phyloP scores from a whole-genome alignment of 1,140 invertebrate species.

The Marisa cornuarietis region DNA sequence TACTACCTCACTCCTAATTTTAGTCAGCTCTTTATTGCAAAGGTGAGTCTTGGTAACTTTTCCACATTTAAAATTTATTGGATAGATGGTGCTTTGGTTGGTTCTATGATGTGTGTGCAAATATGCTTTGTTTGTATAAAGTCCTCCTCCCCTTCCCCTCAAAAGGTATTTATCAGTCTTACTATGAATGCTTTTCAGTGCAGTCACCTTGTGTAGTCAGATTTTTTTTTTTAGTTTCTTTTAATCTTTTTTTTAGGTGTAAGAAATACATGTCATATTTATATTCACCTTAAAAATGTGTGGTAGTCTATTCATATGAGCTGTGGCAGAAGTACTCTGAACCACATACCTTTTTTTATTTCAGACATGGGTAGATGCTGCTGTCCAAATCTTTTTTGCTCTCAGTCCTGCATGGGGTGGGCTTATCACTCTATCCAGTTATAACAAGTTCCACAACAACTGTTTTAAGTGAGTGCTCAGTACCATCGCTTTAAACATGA shows the following conservation, averaged over 20 bases:
- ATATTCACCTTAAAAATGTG: background rate
- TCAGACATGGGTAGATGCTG: conserved; percentile 70
- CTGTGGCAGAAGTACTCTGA: no score
- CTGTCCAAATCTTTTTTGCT: conserved; percentile 71
- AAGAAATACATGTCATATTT: background rate
- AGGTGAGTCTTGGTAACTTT: conserved; percentile 39
- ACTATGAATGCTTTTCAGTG: no score
- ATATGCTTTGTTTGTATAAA: no score
- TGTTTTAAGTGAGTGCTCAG: conserved; percentile 67
- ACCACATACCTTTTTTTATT: conserved; percentile 14
- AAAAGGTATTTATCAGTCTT: no score
- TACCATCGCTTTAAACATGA: background rate
- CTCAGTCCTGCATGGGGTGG: conserved; percentile 71
- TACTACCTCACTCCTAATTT: conserved; percentile 62
- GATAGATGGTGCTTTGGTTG: background rate
- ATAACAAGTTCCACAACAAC: conserved; percentile 73
- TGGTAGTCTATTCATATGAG: background rate
- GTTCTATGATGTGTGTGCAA: no score
- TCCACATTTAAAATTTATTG: conserved; percentile 1
- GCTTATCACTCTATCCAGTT: conserved; percentile 71
- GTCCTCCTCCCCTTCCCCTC: no score
- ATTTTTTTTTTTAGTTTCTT: background rate
- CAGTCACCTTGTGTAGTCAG: background rate
- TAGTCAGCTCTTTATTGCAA: conserved; percentile 48
- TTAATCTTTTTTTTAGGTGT: background rate